phyloP scores from a whole-genome alignment of 2,888 invertebrate species.

The Dynastes grantii region DNA sequence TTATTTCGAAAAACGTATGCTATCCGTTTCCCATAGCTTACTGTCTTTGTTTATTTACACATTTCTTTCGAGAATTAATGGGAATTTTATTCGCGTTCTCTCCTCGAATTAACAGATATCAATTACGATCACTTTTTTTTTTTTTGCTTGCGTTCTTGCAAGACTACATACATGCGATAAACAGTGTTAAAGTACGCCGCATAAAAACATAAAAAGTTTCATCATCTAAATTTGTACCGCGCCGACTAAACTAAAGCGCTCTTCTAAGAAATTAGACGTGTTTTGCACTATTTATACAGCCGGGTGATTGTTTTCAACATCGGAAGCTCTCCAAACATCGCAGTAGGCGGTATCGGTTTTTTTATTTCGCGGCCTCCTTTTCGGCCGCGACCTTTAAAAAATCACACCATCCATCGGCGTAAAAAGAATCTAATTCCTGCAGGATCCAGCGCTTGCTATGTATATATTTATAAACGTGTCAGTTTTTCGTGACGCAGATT shows the following conservation, averaged over 20 bases:
- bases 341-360: conserved; percentile 5
- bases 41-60: neutral
- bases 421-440: conserved; percentile 35
- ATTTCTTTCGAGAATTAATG: neutral
- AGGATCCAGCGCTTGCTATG: conserved; percentile 7
- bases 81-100: neutral
- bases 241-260: neutral
- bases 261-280: conserved; percentile 34
- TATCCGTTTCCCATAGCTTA: no score
- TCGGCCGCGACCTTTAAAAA: conserved; percentile 22
- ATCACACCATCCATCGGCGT: conserved; percentile 2
- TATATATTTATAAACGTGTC: conserved; percentile 44
- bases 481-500: conserved; percentile 40
- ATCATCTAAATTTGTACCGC: neutral
- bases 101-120: conserved; percentile 9
- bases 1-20: no score
- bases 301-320: conserved; percentile 11
- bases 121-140: neutral
- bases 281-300: conserved; percentile 36
- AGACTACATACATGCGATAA: conserved; percentile 7
- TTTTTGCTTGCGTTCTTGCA: neutral
- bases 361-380: conserved; percentile 13
- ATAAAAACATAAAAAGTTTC: conserved; percentile 18
- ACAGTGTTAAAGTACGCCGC: conserved; percentile 1
- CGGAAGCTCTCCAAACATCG: conserved; percentile 7